Evolutionary conservation across 2,797 vertebrate genomes (phyloP).

Genomic region (Gymnodraco acuticeps): DNA sequence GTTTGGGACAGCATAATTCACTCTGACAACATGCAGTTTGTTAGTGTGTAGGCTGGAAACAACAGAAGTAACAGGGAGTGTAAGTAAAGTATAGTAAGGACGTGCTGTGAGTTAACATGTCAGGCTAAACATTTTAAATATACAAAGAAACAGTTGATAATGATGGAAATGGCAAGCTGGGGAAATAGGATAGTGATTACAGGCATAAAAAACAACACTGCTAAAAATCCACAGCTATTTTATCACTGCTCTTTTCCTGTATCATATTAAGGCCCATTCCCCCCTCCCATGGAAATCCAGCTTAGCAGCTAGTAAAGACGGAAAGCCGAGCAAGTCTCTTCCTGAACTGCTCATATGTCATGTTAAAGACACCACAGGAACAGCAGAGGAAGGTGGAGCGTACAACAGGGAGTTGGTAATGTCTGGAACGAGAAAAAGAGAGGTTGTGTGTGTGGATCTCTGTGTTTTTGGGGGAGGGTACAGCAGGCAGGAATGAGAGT

Average conservation of each 20-base stretch:
- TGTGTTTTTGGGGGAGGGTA: slow-evolving; percentile 51
- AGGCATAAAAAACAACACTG: slow-evolving; percentile 3
- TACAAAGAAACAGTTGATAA: neutral
- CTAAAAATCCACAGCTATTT: neutral
- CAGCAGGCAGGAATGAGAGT: slow-evolving; percentile 44
- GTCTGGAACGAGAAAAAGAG: slow-evolving; percentile 63
- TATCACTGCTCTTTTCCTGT: slow-evolving; percentile 13
- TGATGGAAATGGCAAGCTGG: neutral
- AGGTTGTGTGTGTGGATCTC: slow-evolving; percentile 25
- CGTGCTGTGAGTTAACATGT: neutral
- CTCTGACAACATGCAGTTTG: neutral
- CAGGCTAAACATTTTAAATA: neutral
- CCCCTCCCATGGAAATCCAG: slow-evolving; percentile 37
- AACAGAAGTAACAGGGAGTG: neutral
- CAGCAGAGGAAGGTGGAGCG: slow-evolving; percentile 51
- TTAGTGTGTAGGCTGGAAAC: neutral
- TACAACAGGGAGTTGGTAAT: slow-evolving; percentile 57
- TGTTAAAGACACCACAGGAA: slow-evolving; percentile 64
- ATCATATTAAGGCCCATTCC: slow-evolving; percentile 8
- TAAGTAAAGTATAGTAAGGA: neutral
- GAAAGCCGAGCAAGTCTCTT: slow-evolving; percentile 61
- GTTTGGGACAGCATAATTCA: neutral
- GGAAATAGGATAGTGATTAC: neutral
- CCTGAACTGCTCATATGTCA: slow-evolving; percentile 65
- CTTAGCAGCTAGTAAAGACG: slow-evolving; percentile 37